Evolutionary conservation across 2,797 vertebrate species (phyloP).

Genomic region (Nannoperca obscura): DNA sequence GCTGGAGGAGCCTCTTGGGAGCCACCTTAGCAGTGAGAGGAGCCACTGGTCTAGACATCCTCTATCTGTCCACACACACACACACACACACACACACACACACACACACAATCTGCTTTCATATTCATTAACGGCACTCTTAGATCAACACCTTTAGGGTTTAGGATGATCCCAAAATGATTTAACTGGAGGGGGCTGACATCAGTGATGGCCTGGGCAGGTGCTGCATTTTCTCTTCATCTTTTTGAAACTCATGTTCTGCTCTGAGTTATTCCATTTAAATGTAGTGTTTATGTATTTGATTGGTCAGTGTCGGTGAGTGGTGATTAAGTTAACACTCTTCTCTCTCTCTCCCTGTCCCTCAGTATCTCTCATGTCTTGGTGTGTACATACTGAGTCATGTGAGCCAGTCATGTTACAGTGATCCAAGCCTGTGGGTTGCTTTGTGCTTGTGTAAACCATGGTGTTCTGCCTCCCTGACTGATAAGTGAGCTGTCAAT

Average conservation of each 20-base stretch:
- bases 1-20: constrained; percentile 77
- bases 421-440: constrained; percentile 71
- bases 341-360: constrained; percentile 16
- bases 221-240: no score
- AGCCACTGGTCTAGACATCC: constrained; percentile 76
- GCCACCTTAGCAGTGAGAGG: constrained; percentile 70
- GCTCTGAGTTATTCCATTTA: not conserved
- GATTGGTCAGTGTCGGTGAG: constrained; percentile 4
- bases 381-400: constrained; percentile 74
- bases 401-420: constrained; percentile 68
- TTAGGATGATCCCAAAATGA: no score
- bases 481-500: constrained; percentile 82
- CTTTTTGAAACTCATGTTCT: not conserved
- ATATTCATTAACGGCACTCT: not conserved
- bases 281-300: constrained; percentile 14
- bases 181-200: not conserved
- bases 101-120: not conserved
- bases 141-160: no score
- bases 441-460: constrained; percentile 81
- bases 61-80: constrained; percentile 38
- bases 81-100: constrained; percentile 18
- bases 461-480: constrained; percentile 66
- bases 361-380: constrained; percentile 35
- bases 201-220: not conserved
- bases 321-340: not conserved